Conservation (phyloP, 2,113 vertebrate species). For the Menidia beryllina region DNA sequence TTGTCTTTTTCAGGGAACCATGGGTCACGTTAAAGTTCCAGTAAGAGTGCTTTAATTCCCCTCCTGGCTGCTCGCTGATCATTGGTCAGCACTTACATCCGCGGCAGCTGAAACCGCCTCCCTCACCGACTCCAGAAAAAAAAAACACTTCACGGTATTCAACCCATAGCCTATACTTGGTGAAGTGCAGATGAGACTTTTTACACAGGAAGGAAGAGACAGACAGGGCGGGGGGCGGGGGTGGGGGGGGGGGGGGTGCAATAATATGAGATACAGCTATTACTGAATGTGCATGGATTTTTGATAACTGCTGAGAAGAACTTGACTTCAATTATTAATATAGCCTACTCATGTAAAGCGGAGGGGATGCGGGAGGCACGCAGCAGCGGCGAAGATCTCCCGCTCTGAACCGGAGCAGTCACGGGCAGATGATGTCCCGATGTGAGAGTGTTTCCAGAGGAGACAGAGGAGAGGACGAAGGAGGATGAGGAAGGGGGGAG, state of each 20-base stretch:
- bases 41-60: constrained; percentile 14
- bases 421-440: constrained; percentile 80
- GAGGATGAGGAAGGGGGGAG: constrained; percentile 88
- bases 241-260: constrained; percentile 11
- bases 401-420: constrained; percentile 75
- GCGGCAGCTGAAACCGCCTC: constrained; percentile 47
- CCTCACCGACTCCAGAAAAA: constrained; percentile 31
- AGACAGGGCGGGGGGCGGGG: constrained; percentile 7
- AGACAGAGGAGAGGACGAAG: constrained; percentile 85
- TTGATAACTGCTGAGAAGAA: constrained; percentile 47
- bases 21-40: not conserved
- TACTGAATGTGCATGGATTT: constrained; percentile 39
- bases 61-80: constrained; percentile 35
- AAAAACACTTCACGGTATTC: constrained; percentile 24
- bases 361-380: constrained; percentile 64
- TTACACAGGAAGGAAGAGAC: not conserved
- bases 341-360: constrained; percentile 62
- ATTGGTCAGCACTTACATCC: constrained; percentile 32
- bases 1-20: constrained; percentile 9
- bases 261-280: constrained; percentile 13
- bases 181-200: constrained; percentile 34
- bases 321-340: constrained; percentile 68
- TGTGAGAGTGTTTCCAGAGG: constrained; percentile 79
- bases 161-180: constrained; percentile 14
- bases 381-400: constrained; percentile 54